phyloP scores from a whole-genome alignment of 2,797 vertebrate species.

The Acropternis orthonyx region DNA sequence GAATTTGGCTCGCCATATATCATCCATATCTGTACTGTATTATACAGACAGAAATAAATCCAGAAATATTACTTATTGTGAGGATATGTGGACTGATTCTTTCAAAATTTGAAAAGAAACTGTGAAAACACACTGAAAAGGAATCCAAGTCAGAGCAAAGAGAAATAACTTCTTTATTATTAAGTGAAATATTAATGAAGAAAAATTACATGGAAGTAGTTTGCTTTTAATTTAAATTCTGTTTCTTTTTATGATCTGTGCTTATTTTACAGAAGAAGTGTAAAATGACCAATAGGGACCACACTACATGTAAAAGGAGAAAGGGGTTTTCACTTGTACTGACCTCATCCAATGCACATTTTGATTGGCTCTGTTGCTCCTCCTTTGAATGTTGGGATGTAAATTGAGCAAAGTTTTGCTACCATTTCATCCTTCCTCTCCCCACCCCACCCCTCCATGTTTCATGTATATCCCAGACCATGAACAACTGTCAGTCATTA shows the following conservation, averaged over 20 bases:
- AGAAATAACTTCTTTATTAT: not conserved
- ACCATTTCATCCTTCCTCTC: accelerated
- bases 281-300: not conserved
- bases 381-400: not conserved
- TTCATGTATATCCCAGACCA: not conserved
- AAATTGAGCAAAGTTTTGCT: not conserved
- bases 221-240: not conserved
- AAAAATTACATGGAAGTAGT: not conserved
- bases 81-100: not conserved
- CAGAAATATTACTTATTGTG: not conserved
- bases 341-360: not conserved
- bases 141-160: not conserved
- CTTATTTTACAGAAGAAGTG: not conserved
- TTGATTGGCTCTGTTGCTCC: not conserved
- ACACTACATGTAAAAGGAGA: not conserved
- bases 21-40: not conserved
- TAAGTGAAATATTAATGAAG: not conserved
- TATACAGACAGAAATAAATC: not conserved
- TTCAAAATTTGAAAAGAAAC: not conserved
- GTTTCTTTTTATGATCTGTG: not conserved
- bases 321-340: not conserved
- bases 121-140: not conserved
- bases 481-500: not conserved
- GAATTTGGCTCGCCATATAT: not conserved
- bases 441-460: not conserved